A percentile compares a stretch with the other conserved stretches of the same genome.
phyloP scores from a whole-genome alignment of 2,888 invertebrate genomes.

The Meandrusa payeni region DNA sequence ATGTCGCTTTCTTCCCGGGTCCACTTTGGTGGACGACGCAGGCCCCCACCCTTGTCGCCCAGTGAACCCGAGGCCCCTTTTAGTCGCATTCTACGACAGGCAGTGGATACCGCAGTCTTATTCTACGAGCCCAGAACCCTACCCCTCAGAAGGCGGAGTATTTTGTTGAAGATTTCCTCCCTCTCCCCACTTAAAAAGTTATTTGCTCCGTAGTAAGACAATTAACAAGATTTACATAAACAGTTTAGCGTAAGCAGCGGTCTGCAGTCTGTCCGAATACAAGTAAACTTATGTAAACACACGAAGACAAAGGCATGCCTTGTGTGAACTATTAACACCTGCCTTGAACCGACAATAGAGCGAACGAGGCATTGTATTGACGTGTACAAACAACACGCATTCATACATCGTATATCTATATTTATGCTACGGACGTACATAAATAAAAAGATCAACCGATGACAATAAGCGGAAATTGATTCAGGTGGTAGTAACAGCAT shows the following conservation, averaged over 20 bases:
- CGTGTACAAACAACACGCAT: constrained; percentile 10
- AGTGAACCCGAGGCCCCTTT: too few relatives aligned
- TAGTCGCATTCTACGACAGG: too few relatives aligned
- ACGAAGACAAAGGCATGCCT: constrained; percentile 41
- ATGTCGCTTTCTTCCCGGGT: too few relatives aligned
- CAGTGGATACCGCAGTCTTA: too few relatives aligned
- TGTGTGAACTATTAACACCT: constrained; percentile 22
- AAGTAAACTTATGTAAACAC: constrained; percentile 44
- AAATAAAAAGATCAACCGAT: constrained; percentile 16
- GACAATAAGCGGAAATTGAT: constrained; percentile 25
- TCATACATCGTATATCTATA: constrained; percentile 14
- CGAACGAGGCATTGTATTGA: constrained; percentile 15
- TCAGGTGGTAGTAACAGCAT: too few relatives aligned
- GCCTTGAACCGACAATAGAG: constrained; percentile 21
- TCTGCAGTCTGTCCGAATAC: constrained; percentile 16
- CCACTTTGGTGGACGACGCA: too few relatives aligned
- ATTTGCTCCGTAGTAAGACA: constrained; percentile 7
- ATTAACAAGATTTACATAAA: constrained; percentile 23
- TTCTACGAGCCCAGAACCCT: too few relatives aligned
- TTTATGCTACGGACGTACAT: constrained; percentile 16
- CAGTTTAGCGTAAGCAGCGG: constrained; percentile 12
- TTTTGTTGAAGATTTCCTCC: too few relatives aligned
- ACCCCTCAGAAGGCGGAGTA: too few relatives aligned
- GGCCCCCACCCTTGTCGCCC: too few relatives aligned
- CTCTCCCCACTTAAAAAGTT: too few relatives aligned